These are phyloP conservation scores for Tetramorium simillimum DNA, from an alignment of 1,140 invertebrate species.

Conservation along the genomic window DNA sequence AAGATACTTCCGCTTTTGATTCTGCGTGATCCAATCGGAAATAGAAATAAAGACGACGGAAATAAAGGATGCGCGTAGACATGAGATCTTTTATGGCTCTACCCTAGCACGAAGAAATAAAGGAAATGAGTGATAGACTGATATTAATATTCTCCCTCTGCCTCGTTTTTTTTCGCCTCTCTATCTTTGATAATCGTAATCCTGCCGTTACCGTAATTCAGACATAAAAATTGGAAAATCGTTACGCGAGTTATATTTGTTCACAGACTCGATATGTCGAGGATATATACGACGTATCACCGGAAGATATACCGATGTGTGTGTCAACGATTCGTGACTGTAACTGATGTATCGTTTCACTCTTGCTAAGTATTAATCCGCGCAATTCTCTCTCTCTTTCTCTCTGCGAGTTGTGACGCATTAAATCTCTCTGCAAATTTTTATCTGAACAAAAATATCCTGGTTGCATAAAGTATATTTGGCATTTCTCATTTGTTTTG, in stretches of 20 bases:
- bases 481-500: neutral
- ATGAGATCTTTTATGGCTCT: slow-evolving; percentile 11
- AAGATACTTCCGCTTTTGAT: slow-evolving; percentile 21
- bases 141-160: neutral
- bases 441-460: neutral
- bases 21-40: slow-evolving; percentile 27
- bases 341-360: slow-evolving; percentile 9
- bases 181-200: neutral
- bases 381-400: neutral
- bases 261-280: neutral
- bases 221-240: slow-evolving; percentile 32
- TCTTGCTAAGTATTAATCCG: slow-evolving; percentile 36
- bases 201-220: slow-evolving; percentile 5
- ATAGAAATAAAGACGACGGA: slow-evolving; percentile 28
- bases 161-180: neutral
- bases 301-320: slow-evolving; percentile 1
- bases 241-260: slow-evolving; percentile 21
- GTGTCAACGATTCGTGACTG: slow-evolving; percentile 12
- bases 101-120: neutral
- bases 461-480: neutral
- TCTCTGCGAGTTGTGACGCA: neutral
- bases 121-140: slow-evolving; percentile 4
- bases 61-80: slow-evolving; percentile 3
- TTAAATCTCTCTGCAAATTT: slow-evolving; percentile 10
- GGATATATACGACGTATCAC: neutral